Percentiles rank a stretch among this genome's conserved stretches.
Conservation (phyloP, 2,888 invertebrate genomes). For the Eucera pruinosa region DNA sequence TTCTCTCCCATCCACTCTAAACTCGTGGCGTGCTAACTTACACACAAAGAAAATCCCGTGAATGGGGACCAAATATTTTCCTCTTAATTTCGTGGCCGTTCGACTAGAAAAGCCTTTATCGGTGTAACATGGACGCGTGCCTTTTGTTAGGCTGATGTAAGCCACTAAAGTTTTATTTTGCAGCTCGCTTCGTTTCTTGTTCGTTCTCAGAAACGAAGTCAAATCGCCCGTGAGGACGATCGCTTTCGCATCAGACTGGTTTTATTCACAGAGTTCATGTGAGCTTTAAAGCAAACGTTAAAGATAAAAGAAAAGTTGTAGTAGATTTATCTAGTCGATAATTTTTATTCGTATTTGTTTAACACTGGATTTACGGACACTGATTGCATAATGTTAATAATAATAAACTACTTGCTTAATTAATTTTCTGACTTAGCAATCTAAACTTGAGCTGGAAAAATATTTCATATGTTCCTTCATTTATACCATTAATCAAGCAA, state of each 20-base stretch:
- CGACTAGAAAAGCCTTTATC: constrained; percentile 24
- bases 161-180: background rate
- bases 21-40: constrained; percentile 53
- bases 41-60: constrained; percentile 67
- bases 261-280: background rate
- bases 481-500: no score
- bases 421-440: no score
- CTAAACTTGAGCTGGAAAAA: no score
- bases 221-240: constrained; percentile 2
- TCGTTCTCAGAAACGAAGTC: background rate
- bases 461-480: no score
- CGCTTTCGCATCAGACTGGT: background rate
- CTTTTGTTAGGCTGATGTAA: constrained; percentile 9
- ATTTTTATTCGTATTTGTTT: background rate
- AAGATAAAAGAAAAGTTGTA: no score
- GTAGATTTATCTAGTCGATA: no score
- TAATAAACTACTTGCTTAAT: no score
- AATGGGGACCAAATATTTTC: constrained; percentile 68
- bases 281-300: no score
- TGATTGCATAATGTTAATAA: no score
- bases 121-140: constrained; percentile 5
- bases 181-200: constrained; percentile 2
- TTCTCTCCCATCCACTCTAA: constrained; percentile 27
- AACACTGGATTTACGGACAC: background rate
- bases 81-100: constrained; percentile 69